Evolutionary conservation across 2,113 vertebrate species (phyloP), one percentile per base, ranked within the genome.

Genomic region (Toxotes chatareus): DNA sequence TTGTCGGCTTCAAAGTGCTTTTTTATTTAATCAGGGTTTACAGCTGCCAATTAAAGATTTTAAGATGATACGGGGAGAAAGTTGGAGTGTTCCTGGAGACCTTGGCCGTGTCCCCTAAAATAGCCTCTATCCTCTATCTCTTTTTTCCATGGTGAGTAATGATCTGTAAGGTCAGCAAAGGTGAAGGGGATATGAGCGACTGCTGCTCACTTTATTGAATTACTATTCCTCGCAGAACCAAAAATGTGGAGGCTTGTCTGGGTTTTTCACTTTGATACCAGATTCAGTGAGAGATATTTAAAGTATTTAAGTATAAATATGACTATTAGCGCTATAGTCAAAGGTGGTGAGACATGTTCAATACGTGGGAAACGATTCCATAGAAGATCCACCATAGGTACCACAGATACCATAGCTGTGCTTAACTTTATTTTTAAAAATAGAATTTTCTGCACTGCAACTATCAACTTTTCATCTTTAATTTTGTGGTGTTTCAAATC

Each of bases 1-100:
- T 77, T 85, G 85, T 83, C 73, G 63, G 71, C 89, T 88, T 93
- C 82, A 89, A 92, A 93, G 91, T 88, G 82, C 70, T 80, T 90
- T 90, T 91, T 86, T 91, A 92, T 93, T 92, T 91, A 88, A 92
- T 92, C 88, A 90, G 86, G 72, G 72, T 92, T 92, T 93, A 93
- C 82, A 80, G 92, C 91, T 87, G 88, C 89, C 89, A 94, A 91
- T 95, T 92, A 94, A 92, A 94, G 80, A 91, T 94, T 93, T 92
- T 87, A 88, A 88, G 83, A 92, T 77, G 90, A 94, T 83, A 86
- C 68, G 9, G 77, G 82, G 76, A 82, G 82, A 88, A 89, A 85
- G 82, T 79, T 70, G 73, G 49, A 60, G 62, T 69, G 63, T 87
- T 89, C 75, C 73, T 51, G 32, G 81, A 88, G 86, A 88, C 85